Conservation (phyloP, 2,888 invertebrate genomes). For the Lepetodrilus schrolli region DNA sequence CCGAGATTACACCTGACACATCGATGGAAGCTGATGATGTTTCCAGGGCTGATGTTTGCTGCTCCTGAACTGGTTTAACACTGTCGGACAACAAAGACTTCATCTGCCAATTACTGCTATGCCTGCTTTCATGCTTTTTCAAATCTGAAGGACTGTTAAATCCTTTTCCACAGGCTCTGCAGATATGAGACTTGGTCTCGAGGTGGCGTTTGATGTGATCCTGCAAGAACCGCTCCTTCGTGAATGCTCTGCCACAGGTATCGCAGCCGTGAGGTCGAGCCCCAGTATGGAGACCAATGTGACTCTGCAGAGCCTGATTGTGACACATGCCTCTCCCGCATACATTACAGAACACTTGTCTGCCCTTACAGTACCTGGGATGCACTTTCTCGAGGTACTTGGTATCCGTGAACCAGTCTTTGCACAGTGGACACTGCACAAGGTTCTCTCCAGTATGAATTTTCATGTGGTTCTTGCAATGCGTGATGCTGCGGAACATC, state of each 20-base stretch:
- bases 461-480: slow-evolving; percentile 15
- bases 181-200: slow-evolving; percentile 23
- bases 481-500: slow-evolving; percentile 16
- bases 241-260: slow-evolving; percentile 28
- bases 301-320: slow-evolving; percentile 31
- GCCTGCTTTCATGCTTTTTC: slow-evolving; percentile 21
- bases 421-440: not conserved
- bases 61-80: not conserved
- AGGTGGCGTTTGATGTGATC: slow-evolving; percentile 32
- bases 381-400: not conserved
- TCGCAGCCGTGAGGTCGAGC: slow-evolving; percentile 30
- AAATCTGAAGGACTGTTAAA: slow-evolving; percentile 29
- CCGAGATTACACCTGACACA: not conserved
- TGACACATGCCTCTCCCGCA: not conserved
- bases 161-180: slow-evolving; percentile 28
- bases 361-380: not conserved
- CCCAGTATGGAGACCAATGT: slow-evolving; percentile 35
- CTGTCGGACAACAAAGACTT: not conserved
- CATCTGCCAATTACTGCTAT: not conserved
- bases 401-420: not conserved
- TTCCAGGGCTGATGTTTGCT: not conserved
- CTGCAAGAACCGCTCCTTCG: slow-evolving; percentile 27
- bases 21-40: not conserved
- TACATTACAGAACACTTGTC: not conserved
- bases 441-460: slow-evolving; percentile 2